A percentile compares a stretch with the other conserved stretches of the same genome.
phyloP scores from a whole-genome alignment of 1,140 invertebrate genomes.

The Saccostrea echinata region DNA sequence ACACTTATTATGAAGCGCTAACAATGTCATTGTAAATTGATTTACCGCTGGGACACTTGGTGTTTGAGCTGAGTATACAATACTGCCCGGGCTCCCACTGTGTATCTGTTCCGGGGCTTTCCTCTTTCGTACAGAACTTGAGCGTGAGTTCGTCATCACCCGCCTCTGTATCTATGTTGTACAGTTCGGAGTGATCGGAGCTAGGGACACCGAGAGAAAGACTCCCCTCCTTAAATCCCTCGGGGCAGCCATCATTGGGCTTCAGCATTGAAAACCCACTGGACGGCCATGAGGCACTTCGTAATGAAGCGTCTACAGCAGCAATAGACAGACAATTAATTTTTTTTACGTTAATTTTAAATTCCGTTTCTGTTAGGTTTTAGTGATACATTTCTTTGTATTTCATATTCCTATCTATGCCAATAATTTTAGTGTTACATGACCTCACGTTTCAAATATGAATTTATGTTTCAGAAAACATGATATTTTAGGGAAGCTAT shows the following conservation, averaged over 20 bases:
- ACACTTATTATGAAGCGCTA: too few species aligned
- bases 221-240: conserved; percentile 29
- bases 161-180: conserved; percentile 1
- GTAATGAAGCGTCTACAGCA: conserved; percentile 3
- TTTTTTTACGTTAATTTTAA: too few species aligned
- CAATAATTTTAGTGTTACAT: too few species aligned
- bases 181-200: neutral
- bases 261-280: conserved; percentile 43
- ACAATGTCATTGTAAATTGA: neutral
- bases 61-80: conserved; percentile 35
- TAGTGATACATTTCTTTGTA: too few species aligned
- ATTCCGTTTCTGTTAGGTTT: too few species aligned
- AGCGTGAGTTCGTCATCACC: neutral
- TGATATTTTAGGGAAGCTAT: too few species aligned
- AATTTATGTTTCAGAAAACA: too few species aligned
- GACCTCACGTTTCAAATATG: too few species aligned
- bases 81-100: conserved; percentile 51
- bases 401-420: too few species aligned
- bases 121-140: conserved; percentile 44
- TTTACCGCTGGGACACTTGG: conserved; percentile 44
- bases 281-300: conserved; percentile 29
- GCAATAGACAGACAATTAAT: too few species aligned
- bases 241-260: conserved; percentile 46
- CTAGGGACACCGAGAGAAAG: neutral
- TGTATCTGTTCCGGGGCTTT: neutral